Evolutionary conservation across 2,888 invertebrate species (phyloP).

Genomic region (Zootermopsis nevadensis): DNA sequence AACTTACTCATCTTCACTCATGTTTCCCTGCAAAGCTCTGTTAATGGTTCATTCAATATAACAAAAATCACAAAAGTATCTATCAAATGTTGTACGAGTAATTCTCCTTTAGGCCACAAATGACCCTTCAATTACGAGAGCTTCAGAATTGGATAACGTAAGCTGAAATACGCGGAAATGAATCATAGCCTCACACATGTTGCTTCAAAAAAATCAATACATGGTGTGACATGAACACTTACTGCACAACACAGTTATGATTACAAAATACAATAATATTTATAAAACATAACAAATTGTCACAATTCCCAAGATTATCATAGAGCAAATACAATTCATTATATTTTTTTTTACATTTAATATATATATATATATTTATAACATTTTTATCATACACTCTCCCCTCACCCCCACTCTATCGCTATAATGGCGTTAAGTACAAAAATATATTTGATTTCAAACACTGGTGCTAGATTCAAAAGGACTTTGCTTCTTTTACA

Average conservation of each 20-base stretch:
- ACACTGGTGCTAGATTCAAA: not conserved
- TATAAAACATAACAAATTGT: conserved; percentile 27
- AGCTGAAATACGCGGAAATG: no score
- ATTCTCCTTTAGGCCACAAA: no score
- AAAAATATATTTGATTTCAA: conserved; percentile 37
- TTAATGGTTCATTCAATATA: no score
- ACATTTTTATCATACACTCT: conserved; percentile 3
- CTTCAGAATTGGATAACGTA: no score
- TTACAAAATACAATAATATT: conserved; percentile 15
- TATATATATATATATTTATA: conserved; percentile 38
- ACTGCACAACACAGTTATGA: conserved; percentile 5
- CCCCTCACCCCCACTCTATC: not conserved
- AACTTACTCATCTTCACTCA: no score
- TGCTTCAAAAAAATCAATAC: no score
- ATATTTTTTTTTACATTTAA: conserved; percentile 27
- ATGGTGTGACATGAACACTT: conserved; percentile 19
- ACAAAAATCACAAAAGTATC: no score
- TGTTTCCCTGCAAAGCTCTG: no score
- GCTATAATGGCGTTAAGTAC: conserved; percentile 25
- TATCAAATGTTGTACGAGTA: no score
- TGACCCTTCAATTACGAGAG: no score
- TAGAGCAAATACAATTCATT: conserved; percentile 12
- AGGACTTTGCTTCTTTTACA: not conserved
- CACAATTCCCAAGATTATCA: not conserved
- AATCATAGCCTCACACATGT: not conserved